phyloP scores from a whole-genome alignment of 92 coral and sea anemone species.

The Palythoa grandis region DNA sequence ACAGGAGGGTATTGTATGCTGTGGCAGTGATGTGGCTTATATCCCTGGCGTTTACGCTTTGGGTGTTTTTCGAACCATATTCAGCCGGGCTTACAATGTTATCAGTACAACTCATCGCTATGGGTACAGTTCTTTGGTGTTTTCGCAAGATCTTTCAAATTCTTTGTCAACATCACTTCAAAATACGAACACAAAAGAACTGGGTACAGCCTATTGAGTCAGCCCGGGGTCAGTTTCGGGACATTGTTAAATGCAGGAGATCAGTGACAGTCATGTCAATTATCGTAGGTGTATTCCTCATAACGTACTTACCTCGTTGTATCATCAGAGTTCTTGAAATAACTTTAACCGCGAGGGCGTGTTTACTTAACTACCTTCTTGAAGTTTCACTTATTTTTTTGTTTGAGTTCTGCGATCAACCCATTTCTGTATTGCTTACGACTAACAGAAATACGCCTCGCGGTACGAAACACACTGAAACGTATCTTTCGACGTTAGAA shows the following conservation, averaged over 20 bases:
- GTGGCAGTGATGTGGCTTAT: not conserved
- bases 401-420: slow-evolving; percentile 12
- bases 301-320: not conserved
- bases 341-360: not conserved
- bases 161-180: not conserved
- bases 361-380: not conserved
- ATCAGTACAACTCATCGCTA: not conserved
- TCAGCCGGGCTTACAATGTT: not conserved
- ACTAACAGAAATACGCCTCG: slow-evolving; percentile 24
- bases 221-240: not conserved
- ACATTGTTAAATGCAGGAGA: slow-evolving; percentile 14
- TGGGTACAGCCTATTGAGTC: too few relatives aligned
- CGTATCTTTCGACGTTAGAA: not conserved
- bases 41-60: not conserved
- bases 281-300: not conserved
- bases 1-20: not conserved
- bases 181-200: not conserved
- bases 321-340: not conserved
- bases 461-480: not conserved
- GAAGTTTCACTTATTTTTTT: not conserved
- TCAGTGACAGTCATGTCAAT: slow-evolving; percentile 1
- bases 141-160: not conserved
- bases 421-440: slow-evolving; percentile 19
- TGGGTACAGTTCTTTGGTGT: not conserved
- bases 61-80: not conserved